Percentiles rank a stretch among this genome's conserved stretches.
Conservation (phyloP, 2,888 invertebrate genomes). For the Nesidiocoris tenuis region DNA sequence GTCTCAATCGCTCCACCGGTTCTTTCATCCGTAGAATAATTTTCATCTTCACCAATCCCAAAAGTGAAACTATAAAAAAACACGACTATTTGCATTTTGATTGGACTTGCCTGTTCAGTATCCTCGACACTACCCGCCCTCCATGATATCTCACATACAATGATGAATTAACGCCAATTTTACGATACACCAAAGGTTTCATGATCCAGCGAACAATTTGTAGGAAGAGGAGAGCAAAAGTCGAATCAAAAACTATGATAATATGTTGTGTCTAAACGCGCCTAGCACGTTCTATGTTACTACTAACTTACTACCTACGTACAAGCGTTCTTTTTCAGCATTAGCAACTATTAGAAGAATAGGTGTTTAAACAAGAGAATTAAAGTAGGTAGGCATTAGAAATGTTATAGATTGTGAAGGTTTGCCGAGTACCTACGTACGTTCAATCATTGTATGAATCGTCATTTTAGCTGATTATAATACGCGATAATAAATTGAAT, state of each 20-base stretch:
- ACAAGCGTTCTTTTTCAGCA: conserved; percentile 25
- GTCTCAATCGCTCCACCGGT: conserved; percentile 22
- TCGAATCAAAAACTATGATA: no score
- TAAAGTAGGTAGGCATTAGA: conserved; percentile 29
- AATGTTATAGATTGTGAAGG: conserved; percentile 34
- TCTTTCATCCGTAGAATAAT: no score
- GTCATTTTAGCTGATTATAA: neutral
- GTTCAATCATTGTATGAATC: neutral
- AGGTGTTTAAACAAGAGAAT: conserved; percentile 26
- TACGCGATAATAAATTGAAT: no score
- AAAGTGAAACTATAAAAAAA: no score
- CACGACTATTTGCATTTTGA: no score
- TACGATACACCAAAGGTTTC: conserved; percentile 45
- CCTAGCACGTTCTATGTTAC: conserved; percentile 22
- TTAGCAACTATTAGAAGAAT: conserved; percentile 37
- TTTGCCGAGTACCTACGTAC: neutral
- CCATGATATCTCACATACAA: conserved; percentile 31
- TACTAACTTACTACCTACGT: no score
- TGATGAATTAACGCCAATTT: conserved; percentile 37
- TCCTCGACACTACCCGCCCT: no score
- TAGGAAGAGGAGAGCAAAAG: conserved; percentile 5
- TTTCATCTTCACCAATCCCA: no score
- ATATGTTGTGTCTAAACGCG: conserved; percentile 32
- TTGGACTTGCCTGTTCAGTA: no score
- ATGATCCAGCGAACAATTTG: conserved; percentile 43